Percentiles rank a stretch among this genome's conserved stretches.
Evolutionary conservation across 1,140 invertebrate genomes (phyloP).

Genomic region (Hypsibius dujardini): DNA sequence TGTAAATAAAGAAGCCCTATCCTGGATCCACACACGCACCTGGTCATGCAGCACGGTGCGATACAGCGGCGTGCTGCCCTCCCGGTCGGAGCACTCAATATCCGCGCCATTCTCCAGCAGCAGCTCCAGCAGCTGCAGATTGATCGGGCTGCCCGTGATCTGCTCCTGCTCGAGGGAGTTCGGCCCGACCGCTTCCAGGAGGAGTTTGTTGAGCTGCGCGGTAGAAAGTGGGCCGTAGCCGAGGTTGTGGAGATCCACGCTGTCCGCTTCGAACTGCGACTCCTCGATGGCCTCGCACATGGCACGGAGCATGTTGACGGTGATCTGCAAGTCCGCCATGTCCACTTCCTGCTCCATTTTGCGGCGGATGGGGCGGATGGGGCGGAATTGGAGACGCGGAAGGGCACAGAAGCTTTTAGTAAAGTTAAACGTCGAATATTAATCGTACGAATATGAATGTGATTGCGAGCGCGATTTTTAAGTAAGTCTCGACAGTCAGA

Average conservation of each 20-base stretch:
- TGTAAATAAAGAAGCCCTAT: too few relatives aligned
- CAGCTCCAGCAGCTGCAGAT: background rate
- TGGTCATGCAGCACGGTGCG: background rate
- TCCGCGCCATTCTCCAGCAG: background rate
- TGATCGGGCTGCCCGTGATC: background rate
- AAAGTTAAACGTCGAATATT: too few relatives aligned
- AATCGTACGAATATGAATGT: too few relatives aligned
- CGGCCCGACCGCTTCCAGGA: conserved; percentile 17
- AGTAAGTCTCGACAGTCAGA: too few relatives aligned
- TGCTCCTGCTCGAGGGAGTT: background rate
- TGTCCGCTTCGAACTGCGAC: background rate
- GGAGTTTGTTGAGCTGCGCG: conserved; percentile 16
- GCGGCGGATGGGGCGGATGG: too few relatives aligned
- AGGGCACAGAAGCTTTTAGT: too few relatives aligned
- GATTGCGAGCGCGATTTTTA: too few relatives aligned
- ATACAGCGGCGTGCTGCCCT: background rate
- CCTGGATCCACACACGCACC: background rate
- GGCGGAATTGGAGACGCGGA: too few relatives aligned
- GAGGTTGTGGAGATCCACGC: conserved; percentile 22
- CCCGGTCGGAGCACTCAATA: background rate
- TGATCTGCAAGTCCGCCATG: too few relatives aligned
- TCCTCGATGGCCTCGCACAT: too few relatives aligned
- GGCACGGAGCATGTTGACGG: too few relatives aligned
- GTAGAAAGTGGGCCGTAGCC: background rate
- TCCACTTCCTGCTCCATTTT: too few relatives aligned